Evolutionary conservation across 2,888 invertebrate genomes (phyloP), one percentile per base, ranked within the genome.

Genomic region (Prenolepis imparis): DNA sequence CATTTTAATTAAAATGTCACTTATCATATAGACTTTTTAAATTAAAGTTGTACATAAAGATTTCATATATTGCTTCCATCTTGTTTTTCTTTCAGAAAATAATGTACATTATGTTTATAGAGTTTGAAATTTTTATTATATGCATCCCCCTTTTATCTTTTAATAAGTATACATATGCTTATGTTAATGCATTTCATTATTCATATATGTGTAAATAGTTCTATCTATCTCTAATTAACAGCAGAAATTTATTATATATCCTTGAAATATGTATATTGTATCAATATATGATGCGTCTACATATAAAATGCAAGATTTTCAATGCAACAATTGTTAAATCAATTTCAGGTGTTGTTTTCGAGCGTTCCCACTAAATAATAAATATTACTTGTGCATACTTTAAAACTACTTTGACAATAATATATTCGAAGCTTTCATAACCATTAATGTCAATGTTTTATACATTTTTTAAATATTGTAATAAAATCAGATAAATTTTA

Each of bases 151-250:
- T 55, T 21, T 36, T 75, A n/a, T 41, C 3, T 61, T n/a, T 77
- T 18, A 59, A 59, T 67, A 77, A 39, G 68, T 59, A 32, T 82
- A 73, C 68, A 59, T 80, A 41, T 9, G 57, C 48, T 82, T 78
- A 86, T 11, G 36, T 48, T 39, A 75, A 63, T 82, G 66, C 70
- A 74, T 66, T 39, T 28, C 41, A 32, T 82, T 87, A 84, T 44
- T 75, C 48, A 67, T 68, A 67, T 70, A 70, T 66, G 83, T 88
- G 83, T 52, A 74, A 75, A 59, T 74, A 67, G 32, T 83, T 61
- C 63, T 61, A 44, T 32, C 83, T 86, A 84, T n/a, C 75, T n/a
- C 86, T 88, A 84, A 21, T 74, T 83, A 85, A 87, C 84, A 89
- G 81, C 74, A 72, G 74, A 84, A 89, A 70, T 82, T 81, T 80